phyloP scores from a whole-genome alignment of 2,888 invertebrate species.

The Melikaiella ostensackeni region DNA sequence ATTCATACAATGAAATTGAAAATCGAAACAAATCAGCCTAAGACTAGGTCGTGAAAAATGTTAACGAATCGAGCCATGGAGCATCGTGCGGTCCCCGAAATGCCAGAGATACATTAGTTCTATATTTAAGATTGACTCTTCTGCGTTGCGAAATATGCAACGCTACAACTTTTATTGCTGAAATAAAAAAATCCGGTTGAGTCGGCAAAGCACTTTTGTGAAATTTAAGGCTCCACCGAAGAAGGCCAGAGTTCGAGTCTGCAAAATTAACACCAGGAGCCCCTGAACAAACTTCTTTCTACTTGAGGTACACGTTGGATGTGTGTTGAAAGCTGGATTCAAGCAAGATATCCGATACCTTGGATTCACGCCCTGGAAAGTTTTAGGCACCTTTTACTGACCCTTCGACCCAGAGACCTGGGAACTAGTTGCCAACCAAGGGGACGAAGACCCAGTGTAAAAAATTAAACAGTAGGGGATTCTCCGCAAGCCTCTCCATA shows the following conservation, averaged over 20 bases:
- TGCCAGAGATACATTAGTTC: too few relatives aligned
- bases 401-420: slow-evolving; percentile 44
- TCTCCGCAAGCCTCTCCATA: slow-evolving; percentile 59
- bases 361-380: slow-evolving; percentile 51
- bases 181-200: neutral
- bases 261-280: neutral
- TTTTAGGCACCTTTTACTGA: slow-evolving; percentile 43
- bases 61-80: too few relatives aligned
- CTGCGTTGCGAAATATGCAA: too few relatives aligned
- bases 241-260: neutral
- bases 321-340: slow-evolving; percentile 26
- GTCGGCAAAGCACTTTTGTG: neutral
- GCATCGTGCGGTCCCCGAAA: too few relatives aligned
- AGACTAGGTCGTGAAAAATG: too few relatives aligned
- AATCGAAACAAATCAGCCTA: too few relatives aligned
- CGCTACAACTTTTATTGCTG: too few relatives aligned
- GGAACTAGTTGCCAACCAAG: slow-evolving; percentile 41
- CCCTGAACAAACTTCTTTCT: neutral
- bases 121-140: too few relatives aligned
- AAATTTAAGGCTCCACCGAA: neutral
- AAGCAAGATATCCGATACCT: slow-evolving; percentile 41
- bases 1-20: too few relatives aligned
- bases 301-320: slow-evolving; percentile 2
- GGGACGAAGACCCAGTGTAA: slow-evolving; percentile 45
- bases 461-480: slow-evolving; percentile 50